Evolutionary conservation across 2,113 vertebrate species (phyloP).

Genomic region (Takifugu bimaculatus): DNA sequence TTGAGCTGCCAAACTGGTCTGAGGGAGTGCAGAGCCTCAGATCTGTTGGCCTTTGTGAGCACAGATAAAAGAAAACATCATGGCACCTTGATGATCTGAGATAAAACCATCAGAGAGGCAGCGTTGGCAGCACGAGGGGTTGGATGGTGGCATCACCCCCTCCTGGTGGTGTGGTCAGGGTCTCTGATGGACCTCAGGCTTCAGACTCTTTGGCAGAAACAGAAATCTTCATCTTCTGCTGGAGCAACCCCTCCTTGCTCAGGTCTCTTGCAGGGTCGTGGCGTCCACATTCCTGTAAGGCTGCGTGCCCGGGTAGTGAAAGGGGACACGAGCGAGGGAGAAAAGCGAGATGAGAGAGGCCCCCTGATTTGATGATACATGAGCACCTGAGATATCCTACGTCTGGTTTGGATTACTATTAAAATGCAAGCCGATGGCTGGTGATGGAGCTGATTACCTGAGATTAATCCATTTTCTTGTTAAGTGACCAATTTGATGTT

Average conservation of each 20-base stretch:
- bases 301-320: conserved; percentile 68
- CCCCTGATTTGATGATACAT: conserved; percentile 69
- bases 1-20: conserved; percentile 3
- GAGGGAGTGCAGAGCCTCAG: too few species aligned
- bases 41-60: too few species aligned
- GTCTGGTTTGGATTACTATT: conserved; percentile 45
- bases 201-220: too few species aligned
- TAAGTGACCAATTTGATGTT: conserved; percentile 27
- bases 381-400: conserved; percentile 29
- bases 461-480: too few species aligned
- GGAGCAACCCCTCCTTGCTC: conserved; percentile 24
- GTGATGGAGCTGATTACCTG: neutral
- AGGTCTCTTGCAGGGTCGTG: conserved; percentile 30
- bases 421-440: conserved; percentile 52
- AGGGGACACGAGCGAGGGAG: conserved; percentile 68
- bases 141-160: too few species aligned
- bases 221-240: too few species aligned
- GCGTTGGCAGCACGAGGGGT: too few species aligned
- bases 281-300: conserved; percentile 64
- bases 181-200: too few species aligned
- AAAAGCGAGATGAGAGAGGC: conserved; percentile 56
- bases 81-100: too few species aligned
- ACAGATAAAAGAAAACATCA: too few species aligned
- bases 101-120: too few species aligned
- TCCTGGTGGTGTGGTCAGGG: too few species aligned